Base-by-base conservation (phyloP, 1,140 invertebrate species). In the Hycleus cichorii region DNA sequence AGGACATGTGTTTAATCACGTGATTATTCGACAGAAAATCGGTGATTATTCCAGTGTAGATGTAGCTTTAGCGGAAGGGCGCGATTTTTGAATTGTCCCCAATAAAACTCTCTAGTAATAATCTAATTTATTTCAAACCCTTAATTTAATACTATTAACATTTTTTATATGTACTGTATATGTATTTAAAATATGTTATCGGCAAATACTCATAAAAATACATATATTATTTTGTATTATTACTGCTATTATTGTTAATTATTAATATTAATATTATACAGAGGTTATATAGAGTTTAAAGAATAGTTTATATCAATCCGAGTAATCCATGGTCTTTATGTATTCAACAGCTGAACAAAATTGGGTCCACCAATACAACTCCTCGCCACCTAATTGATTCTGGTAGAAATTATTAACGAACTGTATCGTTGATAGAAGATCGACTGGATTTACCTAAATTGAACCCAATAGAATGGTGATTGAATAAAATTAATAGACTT, bases 311-410 rank as follows among this genome's bases (percentile, higher is more conserved):
- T 63, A 52, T 71, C 64, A 74, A 64, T 76, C 72, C 57, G 64
- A 71, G 75, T 91, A 93, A 75, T 93, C 91, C 93, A 98, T 95
- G 45, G 91, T 97, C 79, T 99, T 99, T 66, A 98, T 97, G 77
- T 96, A 97, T 76, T 97, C 93, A 38, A 98, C 90, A 7, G 94
- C 93, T 0, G 94, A 90, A 64, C 89, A 91, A 75, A 98, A 98
- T 73, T 98, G 95, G 42, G 93, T 96, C 96, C 96, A 99, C 86
- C 95, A 97, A 76, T 98, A 99, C 70, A 91, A 87, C 72, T 96
- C 91, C 76, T 97, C 93, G 39, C 96, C 95, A 62, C 83, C 80
- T 10, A 97, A 78, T 58, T 87, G 82, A 61, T 86, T 83, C 38
- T 86, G 88, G 2, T n/a, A 95, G 72, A 97, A 95, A 68, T 89